A percentile compares a stretch with the other conserved stretches of the same genome.
Evolutionary conservation across 1,140 invertebrate genomes (phyloP).

Genomic region (Akabosia matsudoensis): DNA sequence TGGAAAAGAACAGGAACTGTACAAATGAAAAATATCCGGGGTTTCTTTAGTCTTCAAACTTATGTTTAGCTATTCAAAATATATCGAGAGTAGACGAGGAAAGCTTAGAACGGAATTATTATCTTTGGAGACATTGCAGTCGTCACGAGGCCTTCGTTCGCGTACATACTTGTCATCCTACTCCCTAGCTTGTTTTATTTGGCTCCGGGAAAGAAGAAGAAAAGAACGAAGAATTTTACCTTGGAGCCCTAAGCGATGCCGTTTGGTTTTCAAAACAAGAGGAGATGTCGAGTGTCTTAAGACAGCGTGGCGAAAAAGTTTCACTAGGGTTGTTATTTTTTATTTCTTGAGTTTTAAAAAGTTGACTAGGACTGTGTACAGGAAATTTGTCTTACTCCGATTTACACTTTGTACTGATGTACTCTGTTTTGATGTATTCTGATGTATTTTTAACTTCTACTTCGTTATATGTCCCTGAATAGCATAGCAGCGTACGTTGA

Average conservation of each 20-base stretch:
- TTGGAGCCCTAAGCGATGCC: background rate
- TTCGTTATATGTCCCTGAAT: too few relatives aligned
- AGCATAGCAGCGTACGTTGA: too few relatives aligned
- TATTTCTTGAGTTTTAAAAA: too few relatives aligned
- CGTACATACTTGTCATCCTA: background rate
- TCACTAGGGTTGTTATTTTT: background rate
- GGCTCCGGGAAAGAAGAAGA: background rate
- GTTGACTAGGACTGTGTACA: too few relatives aligned
- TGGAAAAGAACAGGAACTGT: background rate
- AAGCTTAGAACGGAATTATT: background rate
- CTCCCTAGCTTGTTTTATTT: too few relatives aligned
- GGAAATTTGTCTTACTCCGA: too few relatives aligned
- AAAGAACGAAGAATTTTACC: background rate
- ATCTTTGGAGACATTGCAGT: background rate
- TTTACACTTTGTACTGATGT: too few relatives aligned
- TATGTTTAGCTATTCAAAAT: too few relatives aligned
- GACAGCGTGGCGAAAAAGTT: background rate
- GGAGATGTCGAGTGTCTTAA: background rate
- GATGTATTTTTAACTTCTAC: background rate
- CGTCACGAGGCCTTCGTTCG: conserved; percentile 1
- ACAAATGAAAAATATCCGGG: too few relatives aligned
- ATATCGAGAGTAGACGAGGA: background rate
- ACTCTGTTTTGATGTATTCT: too few relatives aligned
- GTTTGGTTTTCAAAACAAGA: background rate
- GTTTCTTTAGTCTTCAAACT: too few relatives aligned